phyloP scores from a whole-genome alignment of 2,113 vertebrate genomes.

The Piprites chloris region DNA sequence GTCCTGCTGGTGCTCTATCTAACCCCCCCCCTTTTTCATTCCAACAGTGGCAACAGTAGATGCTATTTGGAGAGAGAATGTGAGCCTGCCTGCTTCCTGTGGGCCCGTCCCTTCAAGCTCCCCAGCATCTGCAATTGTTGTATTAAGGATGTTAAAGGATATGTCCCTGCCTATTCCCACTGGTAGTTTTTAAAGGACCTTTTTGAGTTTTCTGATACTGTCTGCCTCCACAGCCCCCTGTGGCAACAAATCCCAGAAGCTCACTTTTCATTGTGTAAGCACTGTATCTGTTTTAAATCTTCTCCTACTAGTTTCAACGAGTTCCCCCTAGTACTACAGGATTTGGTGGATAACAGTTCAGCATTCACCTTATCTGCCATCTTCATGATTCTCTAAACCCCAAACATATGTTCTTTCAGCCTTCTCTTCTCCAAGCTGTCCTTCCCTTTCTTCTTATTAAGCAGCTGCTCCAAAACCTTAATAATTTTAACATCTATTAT shows the following conservation, averaged over 20 bases:
- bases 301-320: slow-evolving; percentile 5
- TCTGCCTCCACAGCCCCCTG: not conserved
- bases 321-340: not conserved
- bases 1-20: not conserved
- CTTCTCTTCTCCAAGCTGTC: not conserved
- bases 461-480: not conserved
- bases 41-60: not conserved
- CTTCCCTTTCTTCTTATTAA: not conserved
- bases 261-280: slow-evolving; percentile 37
- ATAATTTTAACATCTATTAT: not conserved
- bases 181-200: slow-evolving; percentile 16
- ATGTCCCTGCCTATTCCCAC: slow-evolving; percentile 20
- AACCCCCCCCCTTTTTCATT: not conserved
- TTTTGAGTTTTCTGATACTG: slow-evolving; percentile 18
- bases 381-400: not conserved
- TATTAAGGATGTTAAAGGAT: slow-evolving; percentile 30
- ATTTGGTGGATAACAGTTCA: not conserved
- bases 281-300: slow-evolving; percentile 51
- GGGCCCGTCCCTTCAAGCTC: not conserved
- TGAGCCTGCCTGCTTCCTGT: not conserved
- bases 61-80: not conserved
- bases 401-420: not conserved
- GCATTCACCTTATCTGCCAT: not conserved
- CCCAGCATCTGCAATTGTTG: not conserved
- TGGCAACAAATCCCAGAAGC: slow-evolving; percentile 43